These are phyloP conservation scores for Myrmophylax atrothorax DNA, from an alignment of 2,113 vertebrate species.

Conservation along the genomic window DNA sequence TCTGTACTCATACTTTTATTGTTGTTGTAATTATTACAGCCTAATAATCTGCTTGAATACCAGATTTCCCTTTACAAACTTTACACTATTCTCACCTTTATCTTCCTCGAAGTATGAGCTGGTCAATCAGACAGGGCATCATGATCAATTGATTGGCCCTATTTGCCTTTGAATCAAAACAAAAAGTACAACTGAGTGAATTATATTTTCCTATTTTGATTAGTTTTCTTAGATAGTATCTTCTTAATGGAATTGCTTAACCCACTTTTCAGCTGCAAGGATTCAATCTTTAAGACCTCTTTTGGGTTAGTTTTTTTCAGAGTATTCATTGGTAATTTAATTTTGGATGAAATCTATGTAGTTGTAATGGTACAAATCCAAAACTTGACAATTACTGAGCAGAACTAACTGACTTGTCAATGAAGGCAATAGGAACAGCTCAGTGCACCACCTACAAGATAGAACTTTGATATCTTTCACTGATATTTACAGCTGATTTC, in stretches of 20 bases:
- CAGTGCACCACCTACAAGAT: background rate
- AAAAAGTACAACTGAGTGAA: background rate
- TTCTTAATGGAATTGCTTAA: background rate
- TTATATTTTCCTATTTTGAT: background rate
- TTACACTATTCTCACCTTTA: background rate
- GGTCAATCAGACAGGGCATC: background rate
- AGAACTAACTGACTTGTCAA: background rate
- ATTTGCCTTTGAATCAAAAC: background rate
- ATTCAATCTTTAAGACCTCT: background rate
- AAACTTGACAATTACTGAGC: background rate
- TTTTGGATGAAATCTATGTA: background rate
- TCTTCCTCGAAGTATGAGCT: background rate
- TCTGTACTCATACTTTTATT: background rate
- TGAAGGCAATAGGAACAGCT: background rate
- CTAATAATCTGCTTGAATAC: background rate
- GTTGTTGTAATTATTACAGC: background rate
- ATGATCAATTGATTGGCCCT: background rate
- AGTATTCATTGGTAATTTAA: background rate
- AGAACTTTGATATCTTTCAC: background rate
- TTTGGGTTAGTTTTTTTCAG: background rate
- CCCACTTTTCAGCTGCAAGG: background rate
- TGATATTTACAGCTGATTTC: background rate
- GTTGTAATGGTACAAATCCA: background rate
- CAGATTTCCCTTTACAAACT: background rate
- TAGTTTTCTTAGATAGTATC: background rate